Base-by-base conservation (phyloP, 2,888 invertebrate genomes). In the Lamellibrachia columna region DNA sequence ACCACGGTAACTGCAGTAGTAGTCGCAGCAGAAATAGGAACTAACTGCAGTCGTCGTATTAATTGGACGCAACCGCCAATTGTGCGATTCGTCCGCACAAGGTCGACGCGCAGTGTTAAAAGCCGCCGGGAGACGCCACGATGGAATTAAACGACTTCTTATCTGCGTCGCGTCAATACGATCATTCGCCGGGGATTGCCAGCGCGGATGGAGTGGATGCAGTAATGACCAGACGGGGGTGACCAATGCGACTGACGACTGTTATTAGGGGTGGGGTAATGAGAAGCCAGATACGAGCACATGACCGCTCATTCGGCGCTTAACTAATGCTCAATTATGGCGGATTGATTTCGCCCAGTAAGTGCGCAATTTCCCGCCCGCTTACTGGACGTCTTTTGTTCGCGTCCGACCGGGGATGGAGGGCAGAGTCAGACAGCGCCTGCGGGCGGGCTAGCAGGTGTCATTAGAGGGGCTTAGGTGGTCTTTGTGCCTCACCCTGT, bases 231-330 rank as follows among this genome's bases (percentile, higher is more conserved):
- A 75, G 75, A 22, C 75, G 75, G 75, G 22, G 75, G 75, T 75
- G 75, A 75, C 75, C 75, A 75, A 6, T 75, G 22, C 75, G 75
- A 22, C 22, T n/a, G 75, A 75, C 75, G 75, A 75, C 75, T 75
- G 75, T 75, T 75, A 75, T 75, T 75, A 75, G 75, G 22, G 15
- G 75, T 22, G 75, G 75, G 75, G 22, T 75, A 75, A 75, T 75
- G 75, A 75, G 75, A 75, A 75, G 75, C 75, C 75, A 75, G 75
- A 75, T 75, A 75, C 75, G 75, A 75, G 75, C 75, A 75, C 75
- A 22, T 75, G 75, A 75, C 15, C 75, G 15, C 75, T 75, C 75
- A 75, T 75, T 75, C 75, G 75, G n/a, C 75, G 75, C 75, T 75
- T 75, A 75, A 75, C 75, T 75, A 75, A 75, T 75, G 75, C 75